Evolutionary conservation across 2,797 vertebrate species (phyloP).

Genomic region (Percopsis omiscomaycus): DNA sequence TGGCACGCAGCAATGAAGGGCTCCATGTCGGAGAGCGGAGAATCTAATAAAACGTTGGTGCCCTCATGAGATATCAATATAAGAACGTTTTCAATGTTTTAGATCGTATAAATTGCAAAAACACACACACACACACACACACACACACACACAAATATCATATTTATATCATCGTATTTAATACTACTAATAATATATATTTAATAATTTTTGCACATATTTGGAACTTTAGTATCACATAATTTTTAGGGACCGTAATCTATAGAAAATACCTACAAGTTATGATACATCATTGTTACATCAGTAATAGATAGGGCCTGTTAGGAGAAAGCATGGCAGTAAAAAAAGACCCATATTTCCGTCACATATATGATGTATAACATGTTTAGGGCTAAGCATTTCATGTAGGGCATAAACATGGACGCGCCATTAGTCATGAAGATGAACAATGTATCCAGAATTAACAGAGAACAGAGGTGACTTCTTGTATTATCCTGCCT

Average conservation of each 20-base stretch:
- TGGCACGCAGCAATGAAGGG: neutral
- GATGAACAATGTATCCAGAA: conserved; percentile 54
- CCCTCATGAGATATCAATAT: no score
- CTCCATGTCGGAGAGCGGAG: no score
- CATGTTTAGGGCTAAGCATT: conserved; percentile 42
- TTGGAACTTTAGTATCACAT: no score
- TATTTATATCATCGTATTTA: no score
- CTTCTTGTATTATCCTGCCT: conserved; percentile 36
- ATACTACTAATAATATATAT: no score
- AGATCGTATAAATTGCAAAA: no score
- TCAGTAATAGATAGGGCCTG: neutral
- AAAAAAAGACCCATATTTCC: conserved; percentile 9
- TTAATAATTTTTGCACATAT: no score
- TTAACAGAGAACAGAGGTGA: conserved; percentile 58
- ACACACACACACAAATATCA: no score
- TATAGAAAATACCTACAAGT: neutral
- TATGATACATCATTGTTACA: conserved; percentile 1
- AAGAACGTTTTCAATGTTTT: no score
- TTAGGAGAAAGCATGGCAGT: conserved; percentile 2
- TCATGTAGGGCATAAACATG: conserved; percentile 62
- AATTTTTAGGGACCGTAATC: no score
- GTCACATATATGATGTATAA: conserved; percentile 23
- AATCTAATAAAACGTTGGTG: no score
- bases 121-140: no score
- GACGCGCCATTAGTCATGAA: conserved; percentile 54